phyloP scores from a whole-genome alignment of 1,140 invertebrate genomes.

The Saccostrea echinata region DNA sequence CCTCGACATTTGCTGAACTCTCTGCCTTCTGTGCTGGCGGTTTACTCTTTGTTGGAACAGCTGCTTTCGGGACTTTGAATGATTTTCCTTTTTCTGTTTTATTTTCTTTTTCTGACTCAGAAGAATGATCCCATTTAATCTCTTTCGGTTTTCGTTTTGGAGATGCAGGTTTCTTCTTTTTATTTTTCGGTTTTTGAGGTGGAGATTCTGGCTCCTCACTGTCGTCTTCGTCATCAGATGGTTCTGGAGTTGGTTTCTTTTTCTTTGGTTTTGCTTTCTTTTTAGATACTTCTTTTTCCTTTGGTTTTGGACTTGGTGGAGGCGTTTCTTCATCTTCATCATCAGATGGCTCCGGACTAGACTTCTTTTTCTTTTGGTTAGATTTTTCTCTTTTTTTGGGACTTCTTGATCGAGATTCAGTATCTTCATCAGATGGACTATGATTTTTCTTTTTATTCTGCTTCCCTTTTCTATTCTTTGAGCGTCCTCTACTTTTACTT shows the following conservation, averaged over 20 bases:
- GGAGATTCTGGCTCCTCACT: background rate
- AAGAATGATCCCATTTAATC: conserved; percentile 15
- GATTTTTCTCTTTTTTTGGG: conserved; percentile 32
- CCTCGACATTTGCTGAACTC: background rate
- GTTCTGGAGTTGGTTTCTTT: background rate
- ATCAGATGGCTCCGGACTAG: background rate
- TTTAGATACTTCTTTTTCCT: background rate
- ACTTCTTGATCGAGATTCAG: conserved; percentile 18
- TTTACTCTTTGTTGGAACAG: background rate
- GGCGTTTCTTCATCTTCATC: background rate
- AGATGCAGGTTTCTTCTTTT: background rate
- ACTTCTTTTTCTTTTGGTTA: conserved; percentile 3
- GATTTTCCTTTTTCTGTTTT: background rate
- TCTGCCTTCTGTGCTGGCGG: background rate
- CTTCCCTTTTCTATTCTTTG: background rate
- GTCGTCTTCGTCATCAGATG: conserved; percentile 12
- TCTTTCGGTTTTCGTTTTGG: conserved; percentile 19
- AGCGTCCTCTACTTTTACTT: background rate
- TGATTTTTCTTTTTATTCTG: background rate
- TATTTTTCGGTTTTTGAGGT: background rate
- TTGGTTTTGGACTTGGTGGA: conserved; percentile 2
- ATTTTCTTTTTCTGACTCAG: conserved; percentile 42
- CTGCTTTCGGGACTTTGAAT: conserved; percentile 31
- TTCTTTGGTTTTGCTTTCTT: conserved; percentile 22
- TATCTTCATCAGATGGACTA: background rate